Evolutionary conservation across 2,888 invertebrate species (phyloP).

Genomic region (Eristalinus aeneus): DNA sequence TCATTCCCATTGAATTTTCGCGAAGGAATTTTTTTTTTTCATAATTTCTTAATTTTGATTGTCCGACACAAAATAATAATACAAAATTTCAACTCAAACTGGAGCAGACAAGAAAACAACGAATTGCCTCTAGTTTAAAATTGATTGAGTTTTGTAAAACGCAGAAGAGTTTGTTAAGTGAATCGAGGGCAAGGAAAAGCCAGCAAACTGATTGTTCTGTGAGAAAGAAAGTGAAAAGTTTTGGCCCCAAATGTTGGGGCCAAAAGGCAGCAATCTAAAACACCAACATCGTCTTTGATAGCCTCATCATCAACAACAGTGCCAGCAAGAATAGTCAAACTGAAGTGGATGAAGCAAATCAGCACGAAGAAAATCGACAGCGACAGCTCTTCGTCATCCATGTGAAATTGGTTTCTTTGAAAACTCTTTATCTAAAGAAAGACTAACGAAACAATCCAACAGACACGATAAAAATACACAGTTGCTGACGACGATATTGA

Average conservation of each 20-base stretch:
- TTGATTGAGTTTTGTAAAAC: constrained; percentile 24
- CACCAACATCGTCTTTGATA: constrained; percentile 37
- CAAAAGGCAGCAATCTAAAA: constrained; percentile 57
- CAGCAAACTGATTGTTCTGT: constrained; percentile 31
- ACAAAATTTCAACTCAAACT: constrained; percentile 22
- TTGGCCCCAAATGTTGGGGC: constrained; percentile 69
- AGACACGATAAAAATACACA: constrained; percentile 25
- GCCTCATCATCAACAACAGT: constrained; percentile 9
- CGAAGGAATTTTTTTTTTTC: constrained; percentile 61
- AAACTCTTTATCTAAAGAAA: background rate
- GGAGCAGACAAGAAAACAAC: constrained; percentile 23
- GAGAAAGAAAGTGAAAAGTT: constrained; percentile 62
- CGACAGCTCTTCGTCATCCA: constrained; percentile 21
- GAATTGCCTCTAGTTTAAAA: constrained; percentile 19
- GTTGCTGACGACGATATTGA: constrained; percentile 8
- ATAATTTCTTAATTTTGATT: constrained; percentile 53
- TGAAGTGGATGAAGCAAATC: background rate
- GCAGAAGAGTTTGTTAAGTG: constrained; percentile 42
- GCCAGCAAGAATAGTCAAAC: background rate
- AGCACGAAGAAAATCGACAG: constrained; percentile 34
- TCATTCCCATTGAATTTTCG: constrained; percentile 68
- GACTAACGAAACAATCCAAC: constrained; percentile 1
- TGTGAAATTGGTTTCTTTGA: constrained; percentile 36
- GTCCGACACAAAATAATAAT: constrained; percentile 56
- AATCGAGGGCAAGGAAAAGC: constrained; percentile 44